These are phyloP conservation scores for Daktulosphaira vitifoliae DNA, from an alignment of 1,140 invertebrate species.

Conservation along the genomic window DNA sequence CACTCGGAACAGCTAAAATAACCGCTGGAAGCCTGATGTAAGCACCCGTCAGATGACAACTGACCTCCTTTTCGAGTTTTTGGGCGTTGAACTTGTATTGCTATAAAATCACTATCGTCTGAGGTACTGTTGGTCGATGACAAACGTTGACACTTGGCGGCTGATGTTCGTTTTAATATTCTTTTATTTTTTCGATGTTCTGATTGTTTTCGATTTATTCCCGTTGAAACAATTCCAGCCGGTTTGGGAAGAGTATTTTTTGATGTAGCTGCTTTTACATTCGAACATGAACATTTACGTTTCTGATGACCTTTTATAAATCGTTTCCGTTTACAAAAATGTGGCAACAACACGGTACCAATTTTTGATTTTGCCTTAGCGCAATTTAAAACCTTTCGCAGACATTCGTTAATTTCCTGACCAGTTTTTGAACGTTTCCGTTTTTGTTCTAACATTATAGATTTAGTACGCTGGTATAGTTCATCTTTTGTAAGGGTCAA, in stretches of 20 bases:
- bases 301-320: constrained; percentile 37
- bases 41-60: neutral
- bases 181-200: neutral
- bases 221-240: neutral
- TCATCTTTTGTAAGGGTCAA: constrained; percentile 82
- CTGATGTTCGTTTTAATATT: no score
- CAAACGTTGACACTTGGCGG: neutral
- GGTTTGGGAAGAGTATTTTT: neutral
- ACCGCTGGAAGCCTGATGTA: constrained; percentile 44
- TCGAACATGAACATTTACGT: constrained; percentile 37
- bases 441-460: constrained; percentile 70
- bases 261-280: neutral
- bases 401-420: neutral
- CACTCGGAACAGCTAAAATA: constrained; percentile 81
- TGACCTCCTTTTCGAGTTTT: neutral
- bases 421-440: constrained; percentile 1
- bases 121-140: constrained; percentile 45
- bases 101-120: constrained; percentile 57
- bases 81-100: neutral
- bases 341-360: neutral
- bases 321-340: constrained; percentile 3
- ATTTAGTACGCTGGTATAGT: constrained; percentile 76
- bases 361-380: neutral
- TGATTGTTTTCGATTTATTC: neutral
- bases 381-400: neutral